A percentile compares a stretch with the other conserved stretches of the same genome.
Evolutionary conservation across 2,113 vertebrate species (phyloP).

Genomic region (Sceloporus tristichus): DNA sequence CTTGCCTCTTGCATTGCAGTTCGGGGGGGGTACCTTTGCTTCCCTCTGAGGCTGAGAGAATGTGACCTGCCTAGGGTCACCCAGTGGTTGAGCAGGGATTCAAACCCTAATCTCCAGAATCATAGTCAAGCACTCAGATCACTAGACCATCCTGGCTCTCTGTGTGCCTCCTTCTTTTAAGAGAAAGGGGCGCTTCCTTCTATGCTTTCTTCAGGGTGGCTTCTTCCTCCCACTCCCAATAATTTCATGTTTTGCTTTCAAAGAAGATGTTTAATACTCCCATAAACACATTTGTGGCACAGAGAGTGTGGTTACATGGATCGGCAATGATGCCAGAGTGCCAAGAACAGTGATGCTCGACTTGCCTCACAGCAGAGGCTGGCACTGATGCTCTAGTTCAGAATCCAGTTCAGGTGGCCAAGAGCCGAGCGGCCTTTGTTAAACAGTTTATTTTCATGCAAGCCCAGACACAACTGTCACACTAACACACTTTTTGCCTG

Average conservation of each 20-base stretch:
- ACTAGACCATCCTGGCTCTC: too few species aligned
- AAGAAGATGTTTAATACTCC: background rate
- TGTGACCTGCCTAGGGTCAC: too few species aligned
- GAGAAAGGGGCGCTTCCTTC: background rate
- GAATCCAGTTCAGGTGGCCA: slow-evolving; percentile 9
- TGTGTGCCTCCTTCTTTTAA: background rate
- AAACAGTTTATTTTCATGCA: background rate
- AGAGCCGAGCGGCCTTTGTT: background rate
- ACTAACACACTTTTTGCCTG: background rate
- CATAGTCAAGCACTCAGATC: too few species aligned
- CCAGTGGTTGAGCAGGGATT: too few species aligned
- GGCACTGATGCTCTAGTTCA: background rate
- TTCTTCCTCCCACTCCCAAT: too few species aligned
- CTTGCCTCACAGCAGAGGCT: background rate
- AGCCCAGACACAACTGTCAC: background rate
- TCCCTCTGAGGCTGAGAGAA: too few species aligned
- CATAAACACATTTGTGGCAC: slow-evolving; percentile 7
- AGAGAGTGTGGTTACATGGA: background rate
- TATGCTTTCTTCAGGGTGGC: too few species aligned
- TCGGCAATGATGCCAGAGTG: slow-evolving; percentile 1
- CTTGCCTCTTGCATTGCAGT: background rate
- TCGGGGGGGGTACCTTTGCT: too few species aligned
- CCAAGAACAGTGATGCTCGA: background rate
- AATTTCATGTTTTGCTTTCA: too few species aligned
- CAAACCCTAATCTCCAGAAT: too few species aligned